Conservation (phyloP, 2,113 vertebrate species). For the Vireo altiloquus region DNA sequence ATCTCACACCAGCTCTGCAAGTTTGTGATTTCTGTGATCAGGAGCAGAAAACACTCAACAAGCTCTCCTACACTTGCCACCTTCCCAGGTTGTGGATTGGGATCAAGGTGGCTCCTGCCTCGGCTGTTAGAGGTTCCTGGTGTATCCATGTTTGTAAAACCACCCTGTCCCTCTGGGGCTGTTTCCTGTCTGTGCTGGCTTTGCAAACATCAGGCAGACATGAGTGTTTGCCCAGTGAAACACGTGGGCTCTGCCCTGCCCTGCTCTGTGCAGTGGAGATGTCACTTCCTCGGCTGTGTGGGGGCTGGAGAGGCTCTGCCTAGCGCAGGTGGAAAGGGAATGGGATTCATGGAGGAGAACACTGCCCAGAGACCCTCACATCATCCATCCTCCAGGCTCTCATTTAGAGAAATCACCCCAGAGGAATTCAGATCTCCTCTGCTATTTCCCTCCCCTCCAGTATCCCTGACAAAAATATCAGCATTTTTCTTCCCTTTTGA, state of each 20-base stretch:
- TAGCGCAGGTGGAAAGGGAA: background rate
- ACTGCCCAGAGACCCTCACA: background rate
- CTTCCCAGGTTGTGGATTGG: background rate
- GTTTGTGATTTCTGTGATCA: background rate
- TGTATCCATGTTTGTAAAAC: background rate
- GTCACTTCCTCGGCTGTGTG: fast-evolving
- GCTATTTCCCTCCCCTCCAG: background rate
- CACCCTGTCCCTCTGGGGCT: background rate
- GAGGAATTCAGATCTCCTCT: background rate
- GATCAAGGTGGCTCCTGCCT: background rate
- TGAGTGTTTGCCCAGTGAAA: background rate
- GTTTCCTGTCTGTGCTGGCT: background rate
- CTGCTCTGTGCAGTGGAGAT: background rate
- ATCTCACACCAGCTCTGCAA: background rate
- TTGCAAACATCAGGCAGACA: background rate
- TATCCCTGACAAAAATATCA: background rate
- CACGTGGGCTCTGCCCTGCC: fast-evolving
- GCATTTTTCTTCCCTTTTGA: background rate
- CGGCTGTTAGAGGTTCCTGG: background rate
- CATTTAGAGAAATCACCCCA: background rate
- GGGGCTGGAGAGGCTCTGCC: background rate
- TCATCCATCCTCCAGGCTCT: background rate
- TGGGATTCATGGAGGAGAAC: background rate
- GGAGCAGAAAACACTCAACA: background rate
- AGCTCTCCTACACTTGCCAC: background rate